phyloP scores from a whole-genome alignment of 2,888 invertebrate genomes.

The Callyntrura guangdongensis region DNA sequence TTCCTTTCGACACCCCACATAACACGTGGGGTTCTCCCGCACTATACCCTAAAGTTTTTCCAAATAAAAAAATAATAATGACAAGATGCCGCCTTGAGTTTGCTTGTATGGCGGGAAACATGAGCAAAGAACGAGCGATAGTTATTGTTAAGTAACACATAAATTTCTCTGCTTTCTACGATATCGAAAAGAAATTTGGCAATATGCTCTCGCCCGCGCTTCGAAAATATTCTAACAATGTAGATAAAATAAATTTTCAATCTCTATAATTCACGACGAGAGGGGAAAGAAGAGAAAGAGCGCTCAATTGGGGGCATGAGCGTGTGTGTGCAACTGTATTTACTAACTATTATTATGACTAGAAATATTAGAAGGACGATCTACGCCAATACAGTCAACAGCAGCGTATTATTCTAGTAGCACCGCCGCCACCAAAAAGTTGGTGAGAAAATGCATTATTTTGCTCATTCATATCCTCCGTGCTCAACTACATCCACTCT shows the following conservation, averaged over 20 bases:
- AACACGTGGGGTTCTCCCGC: no score
- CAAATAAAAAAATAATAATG: background rate
- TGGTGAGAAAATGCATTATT: slow-evolving; percentile 34
- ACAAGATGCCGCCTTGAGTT: background rate
- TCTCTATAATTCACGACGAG: slow-evolving; percentile 30
- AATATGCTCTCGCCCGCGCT: slow-evolving; percentile 40
- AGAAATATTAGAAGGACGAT: slow-evolving; percentile 35
- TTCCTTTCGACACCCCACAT: background rate
- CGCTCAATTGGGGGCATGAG: background rate
- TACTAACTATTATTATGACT: slow-evolving; percentile 29
- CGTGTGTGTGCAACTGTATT: background rate
- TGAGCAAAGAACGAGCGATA: background rate
- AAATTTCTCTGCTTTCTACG: slow-evolving; percentile 16
- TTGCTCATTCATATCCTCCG: slow-evolving; percentile 24
- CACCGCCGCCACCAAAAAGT: background rate
- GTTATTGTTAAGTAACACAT: slow-evolving; percentile 40
- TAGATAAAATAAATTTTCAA: slow-evolving; percentile 65
- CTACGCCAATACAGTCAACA: slow-evolving; percentile 12
- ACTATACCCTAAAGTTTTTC: background rate
- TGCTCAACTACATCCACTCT: background rate
- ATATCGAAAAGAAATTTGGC: slow-evolving; percentile 53
- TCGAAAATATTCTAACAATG: slow-evolving; percentile 64
- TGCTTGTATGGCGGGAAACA: background rate
- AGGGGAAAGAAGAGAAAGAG: background rate
- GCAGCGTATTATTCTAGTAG: slow-evolving; percentile 26